Evolutionary conservation across 2,797 vertebrate species (phyloP).

Genomic region (Artibeus lituratus): DNA sequence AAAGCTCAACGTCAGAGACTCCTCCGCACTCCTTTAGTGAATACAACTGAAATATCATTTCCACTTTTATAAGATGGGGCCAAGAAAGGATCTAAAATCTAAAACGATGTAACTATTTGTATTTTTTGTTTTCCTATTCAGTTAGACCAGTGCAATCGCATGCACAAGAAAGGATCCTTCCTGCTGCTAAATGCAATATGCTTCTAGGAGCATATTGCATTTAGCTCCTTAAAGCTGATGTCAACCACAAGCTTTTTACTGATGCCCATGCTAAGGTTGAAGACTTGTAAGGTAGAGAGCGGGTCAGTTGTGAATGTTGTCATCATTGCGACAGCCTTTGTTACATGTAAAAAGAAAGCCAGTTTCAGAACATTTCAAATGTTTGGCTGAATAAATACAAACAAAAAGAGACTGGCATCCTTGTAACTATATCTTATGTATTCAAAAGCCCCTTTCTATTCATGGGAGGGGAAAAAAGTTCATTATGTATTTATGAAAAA

Average conservation of each 20-base stretch:
- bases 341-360: conserved; percentile 23
- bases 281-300: not conserved
- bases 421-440: not conserved
- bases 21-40: not conserved
- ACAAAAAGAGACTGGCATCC: not conserved
- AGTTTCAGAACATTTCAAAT: conserved; percentile 43
- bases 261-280: not conserved
- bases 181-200: not conserved
- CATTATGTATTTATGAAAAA: conserved; percentile 65
- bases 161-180: not conserved
- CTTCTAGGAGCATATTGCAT: not conserved
- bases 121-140: not conserved
- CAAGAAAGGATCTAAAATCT: not conserved
- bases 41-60: not conserved
- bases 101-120: not conserved
- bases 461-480: not conserved
- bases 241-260: not conserved
- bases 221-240: not conserved
- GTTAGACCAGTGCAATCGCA: not conserved
- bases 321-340: conserved; percentile 23
- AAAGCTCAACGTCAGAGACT: not conserved
- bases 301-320: conserved; percentile 31
- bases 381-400: conserved; percentile 41
- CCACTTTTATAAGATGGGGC: not conserved
- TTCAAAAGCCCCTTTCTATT: conserved; percentile 32